phyloP scores from a whole-genome alignment of 2,797 vertebrate species.

The Clarias laeviceps region DNA sequence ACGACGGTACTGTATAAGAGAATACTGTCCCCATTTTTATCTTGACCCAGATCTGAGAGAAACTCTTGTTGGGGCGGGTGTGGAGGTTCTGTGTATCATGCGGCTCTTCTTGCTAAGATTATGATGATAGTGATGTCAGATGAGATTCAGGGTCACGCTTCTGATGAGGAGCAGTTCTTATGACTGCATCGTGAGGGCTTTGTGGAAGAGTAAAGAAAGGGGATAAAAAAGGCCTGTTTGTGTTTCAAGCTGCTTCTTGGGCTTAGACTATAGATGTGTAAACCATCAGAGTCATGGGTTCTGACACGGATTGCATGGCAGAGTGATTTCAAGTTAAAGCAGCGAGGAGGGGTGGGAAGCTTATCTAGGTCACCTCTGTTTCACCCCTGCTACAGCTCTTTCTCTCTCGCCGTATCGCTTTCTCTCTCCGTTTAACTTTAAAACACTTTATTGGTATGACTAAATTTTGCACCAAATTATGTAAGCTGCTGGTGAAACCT shows the following conservation, averaged over 20 bases:
- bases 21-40: background rate
- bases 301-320: constrained; percentile 5
- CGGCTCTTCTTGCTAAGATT: constrained; percentile 28
- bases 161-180: constrained; percentile 23
- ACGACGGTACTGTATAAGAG: background rate
- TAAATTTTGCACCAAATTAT: background rate
- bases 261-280: constrained; percentile 11
- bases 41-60: constrained; percentile 32
- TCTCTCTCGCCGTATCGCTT: background rate
- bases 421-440: constrained; percentile 1
- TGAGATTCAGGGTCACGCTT: constrained; percentile 6
- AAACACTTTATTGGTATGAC: background rate
- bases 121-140: constrained; percentile 17
- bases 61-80: background rate
- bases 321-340: background rate
- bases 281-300: background rate
- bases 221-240: constrained; percentile 21
- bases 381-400: background rate
- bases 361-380: constrained; percentile 23
- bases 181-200: constrained; percentile 33
- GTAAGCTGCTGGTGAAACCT: background rate
- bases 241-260: constrained; percentile 15
- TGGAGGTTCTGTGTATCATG: constrained; percentile 1
- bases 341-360: background rate
- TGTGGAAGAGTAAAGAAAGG: constrained; percentile 11